Conservation (phyloP, 2,113 vertebrate genomes). For the Melanerpes aurifrons region DNA sequence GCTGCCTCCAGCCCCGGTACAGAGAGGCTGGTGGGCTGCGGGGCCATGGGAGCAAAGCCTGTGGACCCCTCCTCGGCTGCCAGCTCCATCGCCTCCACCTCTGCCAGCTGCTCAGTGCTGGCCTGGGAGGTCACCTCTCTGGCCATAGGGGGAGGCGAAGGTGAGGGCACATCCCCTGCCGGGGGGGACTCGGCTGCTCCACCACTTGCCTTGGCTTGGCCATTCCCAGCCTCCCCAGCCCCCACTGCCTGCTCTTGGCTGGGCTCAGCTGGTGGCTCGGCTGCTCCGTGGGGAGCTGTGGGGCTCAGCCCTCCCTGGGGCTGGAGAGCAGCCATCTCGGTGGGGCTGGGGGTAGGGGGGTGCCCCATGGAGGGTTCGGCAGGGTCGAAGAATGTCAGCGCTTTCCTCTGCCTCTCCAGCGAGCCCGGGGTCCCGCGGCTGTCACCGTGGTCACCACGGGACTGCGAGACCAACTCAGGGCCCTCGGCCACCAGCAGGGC, state of each 20-base stretch:
- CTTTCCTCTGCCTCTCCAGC: conserved; percentile 51
- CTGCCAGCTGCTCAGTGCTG: fast-evolving
- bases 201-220: neutral
- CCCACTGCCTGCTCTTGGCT: fast-evolving
- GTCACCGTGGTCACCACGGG: fast-evolving
- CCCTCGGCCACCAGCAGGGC: neutral
- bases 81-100: neutral
- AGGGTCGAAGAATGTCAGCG: neutral
- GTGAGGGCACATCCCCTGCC: fast-evolving
- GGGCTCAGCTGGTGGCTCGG: fast-evolving
- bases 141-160: fast-evolving
- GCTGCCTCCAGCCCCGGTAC: neutral
- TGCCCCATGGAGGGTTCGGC: neutral
- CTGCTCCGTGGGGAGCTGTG: fast-evolving
- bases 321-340: fast-evolving
- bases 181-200: fast-evolving
- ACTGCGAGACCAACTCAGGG: neutral
- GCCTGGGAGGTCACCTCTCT: neutral
- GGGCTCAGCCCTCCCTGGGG: neutral
- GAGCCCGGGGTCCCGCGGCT: neutral
- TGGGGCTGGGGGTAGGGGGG: neutral
- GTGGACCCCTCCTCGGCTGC: neutral
- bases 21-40: fast-evolving
- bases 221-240: fast-evolving
- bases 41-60: fast-evolving